These are phyloP conservation scores for Colostygia pectinataria DNA, from an alignment of 2,888 invertebrate genomes.

Conservation along the genomic window DNA sequence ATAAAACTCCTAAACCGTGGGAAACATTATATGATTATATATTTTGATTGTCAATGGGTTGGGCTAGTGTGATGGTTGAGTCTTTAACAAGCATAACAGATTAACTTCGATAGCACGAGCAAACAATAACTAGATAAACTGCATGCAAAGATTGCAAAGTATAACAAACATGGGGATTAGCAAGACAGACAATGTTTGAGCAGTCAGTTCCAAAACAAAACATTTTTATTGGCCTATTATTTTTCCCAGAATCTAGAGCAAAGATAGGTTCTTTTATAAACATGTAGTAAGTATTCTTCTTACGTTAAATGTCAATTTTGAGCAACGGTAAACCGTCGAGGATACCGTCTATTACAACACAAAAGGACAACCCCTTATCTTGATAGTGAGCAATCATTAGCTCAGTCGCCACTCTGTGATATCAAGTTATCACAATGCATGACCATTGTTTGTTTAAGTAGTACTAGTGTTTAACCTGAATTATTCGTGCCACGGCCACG, in stretches of 20 bases:
- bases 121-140: no score
- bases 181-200: not conserved
- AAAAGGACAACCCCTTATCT: constrained; percentile 34
- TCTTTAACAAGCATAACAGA: no score
- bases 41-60: constrained; percentile 14
- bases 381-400: constrained; percentile 35
- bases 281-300: no score
- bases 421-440: constrained; percentile 31
- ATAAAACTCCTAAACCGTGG: constrained; percentile 59
- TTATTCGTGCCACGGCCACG: constrained; percentile 18
- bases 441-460: constrained; percentile 40
- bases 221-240: not conserved
- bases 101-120: no score
- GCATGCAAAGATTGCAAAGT: no score
- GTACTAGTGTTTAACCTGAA: constrained; percentile 34
- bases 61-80: no score
- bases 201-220: not conserved
- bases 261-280: no score
- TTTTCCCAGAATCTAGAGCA: no score
- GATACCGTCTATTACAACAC: constrained; percentile 22
- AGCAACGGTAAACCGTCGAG: constrained; percentile 13
- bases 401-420: constrained; percentile 39
- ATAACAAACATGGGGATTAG: no score
- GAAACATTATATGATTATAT: constrained; percentile 43
- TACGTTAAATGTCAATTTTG: no score